phyloP scores from a whole-genome alignment of 2,888 invertebrate species.

The Hofmannophila pseudospretella region DNA sequence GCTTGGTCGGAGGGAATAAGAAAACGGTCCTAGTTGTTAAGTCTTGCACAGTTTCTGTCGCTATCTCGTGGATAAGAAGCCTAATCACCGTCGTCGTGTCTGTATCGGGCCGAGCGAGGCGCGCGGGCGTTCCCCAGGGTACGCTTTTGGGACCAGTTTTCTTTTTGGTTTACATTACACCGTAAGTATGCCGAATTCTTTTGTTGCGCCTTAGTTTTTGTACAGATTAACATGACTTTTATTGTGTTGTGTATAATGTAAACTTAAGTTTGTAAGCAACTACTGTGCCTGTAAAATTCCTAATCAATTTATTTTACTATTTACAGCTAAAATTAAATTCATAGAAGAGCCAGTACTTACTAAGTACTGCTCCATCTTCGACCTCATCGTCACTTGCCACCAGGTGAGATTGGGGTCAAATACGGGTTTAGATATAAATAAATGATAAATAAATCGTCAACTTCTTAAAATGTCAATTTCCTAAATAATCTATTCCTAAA shows the following conservation, averaged over 20 bases:
- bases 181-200: slow-evolving; percentile 76
- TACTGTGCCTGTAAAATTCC: no score
- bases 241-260: slow-evolving; percentile 30
- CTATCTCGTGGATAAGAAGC: slow-evolving; percentile 76
- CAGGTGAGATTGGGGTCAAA: no score
- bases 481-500: no score
- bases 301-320: no score
- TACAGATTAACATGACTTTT: slow-evolving; percentile 62
- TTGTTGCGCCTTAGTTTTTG: slow-evolving; percentile 64
- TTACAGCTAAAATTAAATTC: no score
- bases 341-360: no score
- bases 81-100: slow-evolving; percentile 78
- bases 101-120: slow-evolving; percentile 70
- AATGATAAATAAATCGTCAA: no score
- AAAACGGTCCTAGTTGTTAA: slow-evolving; percentile 77
- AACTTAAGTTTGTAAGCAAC: neutral
- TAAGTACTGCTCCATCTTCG: no score
- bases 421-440: no score
- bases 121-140: slow-evolving; percentile 69
- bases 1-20: slow-evolving; percentile 72
- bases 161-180: slow-evolving; percentile 76
- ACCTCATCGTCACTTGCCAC: no score
- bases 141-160: slow-evolving; percentile 75
- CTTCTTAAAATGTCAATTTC: no score
- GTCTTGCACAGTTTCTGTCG: slow-evolving; percentile 77